Base-by-base conservation (phyloP, 2,888 invertebrate species). In the Meganola albula region DNA sequence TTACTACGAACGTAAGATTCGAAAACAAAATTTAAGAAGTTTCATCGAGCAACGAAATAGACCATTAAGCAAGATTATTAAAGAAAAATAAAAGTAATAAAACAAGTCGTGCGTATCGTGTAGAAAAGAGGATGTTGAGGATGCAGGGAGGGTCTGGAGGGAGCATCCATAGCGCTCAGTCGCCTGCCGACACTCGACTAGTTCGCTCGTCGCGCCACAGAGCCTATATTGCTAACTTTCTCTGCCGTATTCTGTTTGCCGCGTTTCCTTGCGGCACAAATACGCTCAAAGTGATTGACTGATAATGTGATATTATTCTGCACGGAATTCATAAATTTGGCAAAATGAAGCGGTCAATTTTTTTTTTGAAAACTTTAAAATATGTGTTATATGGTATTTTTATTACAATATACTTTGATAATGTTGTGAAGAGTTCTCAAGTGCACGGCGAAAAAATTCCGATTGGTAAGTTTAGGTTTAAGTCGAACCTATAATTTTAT, bases 1-100 rank as follows among this genome's bases (percentile, higher is more conserved):
- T 62, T 61, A 53, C 55, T 58, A 56, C 52, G 44, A 57, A 51
- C 55, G 55, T 53, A 58, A 57, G 54, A 49, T 63, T 65, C 39
- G 48, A 58, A 60, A 63, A 64, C 51, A 50, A 72, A 72, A 72
- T 70, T 75, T 66, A 55, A 63, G 61, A 75, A 76, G 65, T 75
- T 74, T 64, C 69, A 65, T 67, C 58, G 63, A 70, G 61, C 63
- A 60, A 71, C 63, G 67, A 73, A 75, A 77, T 76, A 75, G 68
- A 73, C 73, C 72, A 76, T 76, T 74, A 74, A 70, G 74, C 69
- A 74, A 70, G 72, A 76, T 77, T 76, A 79, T 79, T 79, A 75
- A 79, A 78, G 74, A 78, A 79, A 79, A 75, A 79, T 77, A 78
- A 76, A 77, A 77, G 74, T 71, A 76, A 76, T 79, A 74, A 78